phyloP scores from a whole-genome alignment of 2,888 invertebrate species.

The Suillia variegata region DNA sequence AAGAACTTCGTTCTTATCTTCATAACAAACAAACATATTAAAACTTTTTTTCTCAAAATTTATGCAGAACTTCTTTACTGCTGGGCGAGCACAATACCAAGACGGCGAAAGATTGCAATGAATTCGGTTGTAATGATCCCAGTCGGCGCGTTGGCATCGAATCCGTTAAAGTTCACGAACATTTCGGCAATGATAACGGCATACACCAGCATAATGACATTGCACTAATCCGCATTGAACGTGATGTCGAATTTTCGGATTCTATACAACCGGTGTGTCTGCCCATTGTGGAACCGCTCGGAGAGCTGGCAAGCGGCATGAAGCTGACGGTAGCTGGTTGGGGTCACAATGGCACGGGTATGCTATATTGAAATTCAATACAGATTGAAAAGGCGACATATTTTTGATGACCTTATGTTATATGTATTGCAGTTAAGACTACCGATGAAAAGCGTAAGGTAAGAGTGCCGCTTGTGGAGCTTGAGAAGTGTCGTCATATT shows the following conservation, averaged over 20 bases:
- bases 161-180: slow-evolving; percentile 67
- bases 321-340: slow-evolving; percentile 66
- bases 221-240: slow-evolving; percentile 68
- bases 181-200: slow-evolving; percentile 63
- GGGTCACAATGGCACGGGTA: slow-evolving; percentile 63
- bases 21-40: not conserved
- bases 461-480: slow-evolving; percentile 28
- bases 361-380: too few species aligned
- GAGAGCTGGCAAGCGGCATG: slow-evolving; percentile 16
- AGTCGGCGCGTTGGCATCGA: slow-evolving; percentile 67
- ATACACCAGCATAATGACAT: slow-evolving; percentile 70
- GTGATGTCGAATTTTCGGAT: slow-evolving; percentile 63
- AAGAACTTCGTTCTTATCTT: not conserved
- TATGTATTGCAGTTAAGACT: slow-evolving; percentile 19
- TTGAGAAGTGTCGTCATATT: slow-evolving; percentile 20
- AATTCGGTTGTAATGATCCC: slow-evolving; percentile 59
- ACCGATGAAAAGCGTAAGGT: slow-evolving; percentile 29
- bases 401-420: not conserved
- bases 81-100: slow-evolving; percentile 46
- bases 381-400: too few species aligned
- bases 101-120: slow-evolving; percentile 48
- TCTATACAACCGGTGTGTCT: slow-evolving; percentile 67
- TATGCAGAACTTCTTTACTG: slow-evolving; percentile 36
- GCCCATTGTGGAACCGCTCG: slow-evolving; percentile 46
- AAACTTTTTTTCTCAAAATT: not conserved